Evolutionary conservation across 2,113 vertebrate genomes (phyloP).

Genomic region (Planiliza haematocheilus): DNA sequence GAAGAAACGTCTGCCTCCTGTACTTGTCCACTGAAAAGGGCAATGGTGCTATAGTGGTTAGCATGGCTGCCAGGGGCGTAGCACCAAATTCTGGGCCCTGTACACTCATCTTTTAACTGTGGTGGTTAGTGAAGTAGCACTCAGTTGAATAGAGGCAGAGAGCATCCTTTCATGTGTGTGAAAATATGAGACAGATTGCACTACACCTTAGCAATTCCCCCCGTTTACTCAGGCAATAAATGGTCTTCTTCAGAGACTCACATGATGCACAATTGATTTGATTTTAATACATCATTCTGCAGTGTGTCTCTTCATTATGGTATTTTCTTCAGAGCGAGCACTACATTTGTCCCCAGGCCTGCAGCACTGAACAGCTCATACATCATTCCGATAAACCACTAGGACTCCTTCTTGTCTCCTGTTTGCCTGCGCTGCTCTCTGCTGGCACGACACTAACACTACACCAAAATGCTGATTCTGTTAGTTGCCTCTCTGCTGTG

Average conservation of each 20-base stretch:
- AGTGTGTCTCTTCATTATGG: neutral
- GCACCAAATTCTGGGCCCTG: too few relatives aligned
- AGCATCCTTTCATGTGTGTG: too few relatives aligned
- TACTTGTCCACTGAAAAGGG: too few relatives aligned
- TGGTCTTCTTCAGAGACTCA: neutral
- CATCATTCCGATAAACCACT: neutral
- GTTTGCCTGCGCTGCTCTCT: constrained; percentile 63
- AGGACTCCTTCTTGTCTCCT: neutral
- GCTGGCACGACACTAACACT: constrained; percentile 33
- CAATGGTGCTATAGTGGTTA: too few relatives aligned
- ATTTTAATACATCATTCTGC: neutral
- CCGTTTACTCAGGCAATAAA: too few relatives aligned
- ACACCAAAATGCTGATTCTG: constrained; percentile 24
- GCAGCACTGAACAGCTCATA: neutral
- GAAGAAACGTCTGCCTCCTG: too few relatives aligned
- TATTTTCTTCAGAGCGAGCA: neutral
- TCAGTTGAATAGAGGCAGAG: too few relatives aligned
- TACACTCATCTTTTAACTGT: too few relatives aligned
- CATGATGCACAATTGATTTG: neutral
- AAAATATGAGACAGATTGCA: too few relatives aligned
- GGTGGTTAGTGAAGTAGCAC: too few relatives aligned
- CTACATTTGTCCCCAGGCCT: neutral
- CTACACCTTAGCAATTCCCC: too few relatives aligned
- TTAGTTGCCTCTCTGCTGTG: constrained; percentile 4
- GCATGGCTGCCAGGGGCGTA: too few relatives aligned